phyloP scores from a whole-genome alignment of 1,140 invertebrate genomes.

The Mya arenaria region DNA sequence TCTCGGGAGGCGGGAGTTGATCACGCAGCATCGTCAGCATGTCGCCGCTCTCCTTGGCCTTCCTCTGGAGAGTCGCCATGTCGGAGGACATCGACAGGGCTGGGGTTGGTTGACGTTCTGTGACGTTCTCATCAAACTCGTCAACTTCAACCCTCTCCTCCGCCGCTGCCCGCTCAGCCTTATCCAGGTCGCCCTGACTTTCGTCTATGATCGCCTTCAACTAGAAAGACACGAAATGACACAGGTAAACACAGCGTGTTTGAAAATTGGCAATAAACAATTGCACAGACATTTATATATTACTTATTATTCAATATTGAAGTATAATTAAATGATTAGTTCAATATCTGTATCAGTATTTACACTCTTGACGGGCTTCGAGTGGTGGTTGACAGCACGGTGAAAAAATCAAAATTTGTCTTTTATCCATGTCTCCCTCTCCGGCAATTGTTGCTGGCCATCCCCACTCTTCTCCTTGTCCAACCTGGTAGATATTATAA shows the following conservation, averaged over 20 bases:
- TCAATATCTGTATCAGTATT: slow-evolving; percentile 39
- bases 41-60: slow-evolving; percentile 50
- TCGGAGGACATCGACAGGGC: slow-evolving; percentile 43
- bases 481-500: slow-evolving; percentile 39
- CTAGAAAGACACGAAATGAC: slow-evolving; percentile 32
- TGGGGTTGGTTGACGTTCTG: slow-evolving; percentile 51
- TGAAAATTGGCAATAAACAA: slow-evolving; percentile 34
- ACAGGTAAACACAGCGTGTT: slow-evolving; percentile 40
- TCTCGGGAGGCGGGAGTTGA: slow-evolving; percentile 30
- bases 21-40: slow-evolving; percentile 50
- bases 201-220: slow-evolving; percentile 35
- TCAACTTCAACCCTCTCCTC: slow-evolving; percentile 32
- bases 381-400: slow-evolving; percentile 38
- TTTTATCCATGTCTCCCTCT: slow-evolving; percentile 41
- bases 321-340: slow-evolving; percentile 38
- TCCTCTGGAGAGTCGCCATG: slow-evolving; percentile 40
- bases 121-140: slow-evolving; percentile 35
- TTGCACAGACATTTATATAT: slow-evolving; percentile 26
- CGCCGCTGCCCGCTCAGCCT: slow-evolving; percentile 15
- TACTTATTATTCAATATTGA: slow-evolving; percentile 30
- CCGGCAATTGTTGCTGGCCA: slow-evolving; percentile 29
- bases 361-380: slow-evolving; percentile 34
- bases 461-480: slow-evolving; percentile 45
- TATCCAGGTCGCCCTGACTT: slow-evolving; percentile 33
- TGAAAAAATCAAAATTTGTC: slow-evolving; percentile 33